These are phyloP conservation scores for Sceloporus undulatus DNA, from an alignment of 2,113 vertebrate species.

Conservation along the genomic window DNA sequence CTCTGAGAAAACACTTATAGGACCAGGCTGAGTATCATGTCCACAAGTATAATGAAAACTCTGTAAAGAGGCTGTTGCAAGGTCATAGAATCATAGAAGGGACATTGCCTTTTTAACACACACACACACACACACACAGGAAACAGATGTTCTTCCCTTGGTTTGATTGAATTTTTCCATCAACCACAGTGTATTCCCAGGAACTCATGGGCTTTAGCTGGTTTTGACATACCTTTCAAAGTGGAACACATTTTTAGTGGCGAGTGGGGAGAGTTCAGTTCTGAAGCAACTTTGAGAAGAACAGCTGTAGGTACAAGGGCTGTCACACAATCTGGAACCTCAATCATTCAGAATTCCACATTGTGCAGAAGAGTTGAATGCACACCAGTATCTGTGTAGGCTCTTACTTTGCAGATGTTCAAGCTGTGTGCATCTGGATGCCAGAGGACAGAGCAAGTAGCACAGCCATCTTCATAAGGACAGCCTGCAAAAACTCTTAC, in stretches of 20 bases:
- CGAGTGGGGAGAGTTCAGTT: background rate
- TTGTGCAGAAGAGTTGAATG: too few relatives aligned
- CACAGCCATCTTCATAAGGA: too few relatives aligned
- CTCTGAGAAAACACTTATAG: background rate
- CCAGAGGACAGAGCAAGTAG: background rate
- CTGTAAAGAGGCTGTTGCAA: background rate
- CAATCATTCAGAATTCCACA: background rate
- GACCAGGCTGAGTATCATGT: background rate
- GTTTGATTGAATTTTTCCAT: background rate
- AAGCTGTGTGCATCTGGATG: too few relatives aligned
- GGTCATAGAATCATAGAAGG: background rate
- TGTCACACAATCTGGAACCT: background rate
- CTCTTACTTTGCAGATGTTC: background rate
- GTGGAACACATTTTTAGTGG: background rate
- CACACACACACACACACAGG: too few relatives aligned
- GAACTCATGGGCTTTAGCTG: background rate
- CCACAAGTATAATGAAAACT: background rate
- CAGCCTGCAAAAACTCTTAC: background rate
- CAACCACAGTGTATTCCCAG: background rate
- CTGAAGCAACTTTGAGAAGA: slow-evolving; percentile 1
- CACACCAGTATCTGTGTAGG: too few relatives aligned
- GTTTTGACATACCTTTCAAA: slow-evolving; percentile 7
- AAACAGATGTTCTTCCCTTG: background rate
- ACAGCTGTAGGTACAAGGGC: too few relatives aligned
- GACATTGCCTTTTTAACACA: background rate